Conservation (phyloP, 2,888 invertebrate genomes). For the Machimus rusticus region DNA sequence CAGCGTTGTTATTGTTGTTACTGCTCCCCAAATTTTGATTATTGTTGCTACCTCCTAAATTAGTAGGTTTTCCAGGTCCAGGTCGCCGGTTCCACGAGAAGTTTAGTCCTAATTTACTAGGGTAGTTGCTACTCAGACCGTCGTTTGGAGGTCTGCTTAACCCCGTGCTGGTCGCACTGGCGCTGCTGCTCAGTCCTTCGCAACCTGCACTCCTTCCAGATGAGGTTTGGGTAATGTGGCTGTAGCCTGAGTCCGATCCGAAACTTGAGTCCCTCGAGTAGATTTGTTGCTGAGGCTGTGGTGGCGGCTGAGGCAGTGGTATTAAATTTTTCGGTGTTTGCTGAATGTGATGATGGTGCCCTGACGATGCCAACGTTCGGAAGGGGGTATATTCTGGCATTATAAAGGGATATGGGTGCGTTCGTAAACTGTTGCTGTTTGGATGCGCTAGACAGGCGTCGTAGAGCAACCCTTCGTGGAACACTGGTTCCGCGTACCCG, state of each 20-base stretch:
- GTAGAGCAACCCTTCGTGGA: constrained; percentile 81
- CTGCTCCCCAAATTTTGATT: constrained; percentile 31
- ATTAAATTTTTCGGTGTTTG: constrained; percentile 34
- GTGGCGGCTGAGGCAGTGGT: constrained; percentile 36
- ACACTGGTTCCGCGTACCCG: constrained; percentile 72
- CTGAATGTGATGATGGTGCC: constrained; percentile 38
- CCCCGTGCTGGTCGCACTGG: not conserved
- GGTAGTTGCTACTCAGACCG: not conserved
- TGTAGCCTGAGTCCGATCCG: constrained; percentile 86
- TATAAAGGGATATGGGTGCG: constrained; percentile 64
- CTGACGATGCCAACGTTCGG: constrained; percentile 44
- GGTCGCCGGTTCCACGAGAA: constrained; percentile 44
- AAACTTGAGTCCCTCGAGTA: constrained; percentile 79
- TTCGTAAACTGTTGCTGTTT: constrained; percentile 62
- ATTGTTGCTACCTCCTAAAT: not conserved
- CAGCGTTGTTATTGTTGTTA: constrained; percentile 42
- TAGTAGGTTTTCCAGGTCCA: constrained; percentile 21
- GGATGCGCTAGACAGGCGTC: constrained; percentile 65
- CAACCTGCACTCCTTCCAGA: constrained; percentile 54
- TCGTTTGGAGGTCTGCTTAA: not conserved
- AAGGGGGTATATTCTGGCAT: constrained; percentile 46
- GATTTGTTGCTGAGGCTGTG: constrained; percentile 58
- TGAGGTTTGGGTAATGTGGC: constrained; percentile 67
- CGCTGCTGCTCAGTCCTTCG: constrained; percentile 1
- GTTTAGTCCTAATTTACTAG: constrained; percentile 40